Base-by-base conservation (phyloP, 2,797 vertebrate species). In the Tympanoctomys barrerae region DNA sequence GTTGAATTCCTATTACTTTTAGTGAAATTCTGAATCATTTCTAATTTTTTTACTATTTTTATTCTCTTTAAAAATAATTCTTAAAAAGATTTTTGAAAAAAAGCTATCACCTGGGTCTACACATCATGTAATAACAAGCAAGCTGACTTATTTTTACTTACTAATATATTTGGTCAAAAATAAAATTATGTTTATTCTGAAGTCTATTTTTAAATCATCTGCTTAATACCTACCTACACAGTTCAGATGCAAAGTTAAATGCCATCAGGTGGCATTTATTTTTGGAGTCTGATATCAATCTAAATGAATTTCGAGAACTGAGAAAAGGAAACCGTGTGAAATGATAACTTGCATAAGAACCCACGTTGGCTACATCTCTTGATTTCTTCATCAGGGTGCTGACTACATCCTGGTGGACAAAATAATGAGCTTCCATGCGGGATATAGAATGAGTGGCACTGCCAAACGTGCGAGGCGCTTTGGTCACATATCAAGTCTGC, bases 211-310 rank as follows among this genome's bases (percentile, higher is more conserved):
- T 59, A 5, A 96, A 64, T 92, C 49, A 77, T 86, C 10, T 75
- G n/a, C 36, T 91, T 94, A 66, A 54, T 86, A 62, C 24, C 52
- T 83, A 26, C 33, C 71, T 28, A 89, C 16, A 13, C 64, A 64
- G 64, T 95, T 75, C n/a, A 61, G 59, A 70, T n/a, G 33, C 54
- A 82, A 96, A 91, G 84, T 95, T 82, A 64, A 96, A 85, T 64
- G 26, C 28, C 36, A 92, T 39, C 36, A 28, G 5, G n/a, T 92
- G n/a, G 3, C 24, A 57, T 68, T 85, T 87, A 81, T 68, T 62
- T 79, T 88, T 70, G 10, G 39, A 83, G 90, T 88, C 83, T 91
- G 61, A 91, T 2, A 52, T 54, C 28, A 87, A 36, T 46, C n/a
- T 91, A 80, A 85, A 62, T 33, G 7, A 89, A 91, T 84, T 91